These are phyloP conservation scores for Drosophila varians DNA, from an alignment of 1,140 invertebrate genomes.

Conservation along the genomic window DNA sequence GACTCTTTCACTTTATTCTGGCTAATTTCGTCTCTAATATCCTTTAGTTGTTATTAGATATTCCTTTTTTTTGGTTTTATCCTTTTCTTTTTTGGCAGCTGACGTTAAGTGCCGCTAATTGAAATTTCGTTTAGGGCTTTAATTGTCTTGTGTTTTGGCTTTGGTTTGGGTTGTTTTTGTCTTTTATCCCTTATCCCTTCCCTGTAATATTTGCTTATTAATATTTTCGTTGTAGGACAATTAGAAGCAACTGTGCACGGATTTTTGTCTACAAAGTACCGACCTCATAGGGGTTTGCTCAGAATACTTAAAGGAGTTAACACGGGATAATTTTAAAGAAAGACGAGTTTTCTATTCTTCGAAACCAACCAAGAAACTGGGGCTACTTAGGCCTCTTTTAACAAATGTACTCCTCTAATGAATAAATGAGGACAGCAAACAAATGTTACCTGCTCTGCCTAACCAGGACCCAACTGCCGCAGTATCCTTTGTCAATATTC, in stretches of 20 bases:
- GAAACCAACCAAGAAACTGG: background rate
- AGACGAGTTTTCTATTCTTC: too few species aligned
- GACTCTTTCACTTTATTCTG: constrained; percentile 20
- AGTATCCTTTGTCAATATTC: constrained; percentile 78
- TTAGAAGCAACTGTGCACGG: constrained; percentile 39
- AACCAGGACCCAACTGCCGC: background rate
- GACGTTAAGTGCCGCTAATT: constrained; percentile 78
- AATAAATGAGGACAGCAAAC: constrained; percentile 39
- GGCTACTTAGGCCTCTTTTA: background rate
- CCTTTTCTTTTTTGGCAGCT: constrained; percentile 60
- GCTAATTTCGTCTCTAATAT: constrained; percentile 72
- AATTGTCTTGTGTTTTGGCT: constrained; percentile 49
- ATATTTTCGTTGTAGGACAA: constrained; percentile 29
- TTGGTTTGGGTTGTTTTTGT: constrained; percentile 1
- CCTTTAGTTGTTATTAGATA: constrained; percentile 79
- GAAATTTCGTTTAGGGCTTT: constrained; percentile 72
- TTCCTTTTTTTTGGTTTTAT: constrained; percentile 29
- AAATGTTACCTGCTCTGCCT: constrained; percentile 11
- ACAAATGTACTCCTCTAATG: constrained; percentile 36
- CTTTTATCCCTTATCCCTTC: background rate
- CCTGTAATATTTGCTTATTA: constrained; percentile 31
- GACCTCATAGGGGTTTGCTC: background rate
- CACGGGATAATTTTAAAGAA: background rate
- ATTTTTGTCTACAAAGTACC: background rate
- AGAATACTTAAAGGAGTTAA: background rate